A percentile compares a stretch with the other conserved stretches of the same genome.
Conservation (phyloP, 2,113 vertebrate species). For the Gallinago undulata region DNA sequence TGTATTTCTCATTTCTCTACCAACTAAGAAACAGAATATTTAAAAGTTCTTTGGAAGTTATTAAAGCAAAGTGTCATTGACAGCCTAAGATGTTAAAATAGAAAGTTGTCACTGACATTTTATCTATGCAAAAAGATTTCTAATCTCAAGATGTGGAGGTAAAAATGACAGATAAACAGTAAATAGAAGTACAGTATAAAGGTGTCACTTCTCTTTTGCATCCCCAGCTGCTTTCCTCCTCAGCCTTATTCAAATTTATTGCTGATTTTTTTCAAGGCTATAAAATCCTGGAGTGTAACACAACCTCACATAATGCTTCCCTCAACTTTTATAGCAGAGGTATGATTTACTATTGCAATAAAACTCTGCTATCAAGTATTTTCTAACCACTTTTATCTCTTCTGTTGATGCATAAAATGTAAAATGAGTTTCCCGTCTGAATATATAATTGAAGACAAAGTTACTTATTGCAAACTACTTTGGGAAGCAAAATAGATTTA, state of each 20-base stretch:
- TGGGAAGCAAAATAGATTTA: constrained; percentile 32
- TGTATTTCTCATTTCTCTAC: background rate
- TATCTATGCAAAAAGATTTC: constrained; percentile 38
- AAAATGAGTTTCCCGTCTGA: constrained; percentile 45
- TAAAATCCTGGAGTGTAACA: constrained; percentile 64
- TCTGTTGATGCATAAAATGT: constrained; percentile 58
- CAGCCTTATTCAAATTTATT: constrained; percentile 65
- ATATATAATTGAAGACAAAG: constrained; percentile 50
- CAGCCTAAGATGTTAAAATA: constrained; percentile 41
- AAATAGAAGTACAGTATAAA: constrained; percentile 44
- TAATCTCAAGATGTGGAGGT: constrained; percentile 18
- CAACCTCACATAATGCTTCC: constrained; percentile 58
- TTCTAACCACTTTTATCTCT: constrained; percentile 47
- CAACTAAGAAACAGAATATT: background rate
- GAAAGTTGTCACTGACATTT: constrained; percentile 41
- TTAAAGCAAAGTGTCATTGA: constrained; percentile 32
- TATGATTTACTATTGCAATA: constrained; percentile 62
- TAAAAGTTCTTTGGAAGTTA: constrained; percentile 30
- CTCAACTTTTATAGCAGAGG: constrained; percentile 51
- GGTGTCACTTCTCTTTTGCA: constrained; percentile 45
- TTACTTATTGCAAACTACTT: constrained; percentile 53
- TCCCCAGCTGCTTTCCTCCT: constrained; percentile 32
- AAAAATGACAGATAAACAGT: constrained; percentile 46
- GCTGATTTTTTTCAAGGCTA: constrained; percentile 40
- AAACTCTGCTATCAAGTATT: constrained; percentile 46